Evolutionary conservation across 2,113 vertebrate genomes (phyloP).

Genomic region (Petrocephalus microphthalmus): DNA sequence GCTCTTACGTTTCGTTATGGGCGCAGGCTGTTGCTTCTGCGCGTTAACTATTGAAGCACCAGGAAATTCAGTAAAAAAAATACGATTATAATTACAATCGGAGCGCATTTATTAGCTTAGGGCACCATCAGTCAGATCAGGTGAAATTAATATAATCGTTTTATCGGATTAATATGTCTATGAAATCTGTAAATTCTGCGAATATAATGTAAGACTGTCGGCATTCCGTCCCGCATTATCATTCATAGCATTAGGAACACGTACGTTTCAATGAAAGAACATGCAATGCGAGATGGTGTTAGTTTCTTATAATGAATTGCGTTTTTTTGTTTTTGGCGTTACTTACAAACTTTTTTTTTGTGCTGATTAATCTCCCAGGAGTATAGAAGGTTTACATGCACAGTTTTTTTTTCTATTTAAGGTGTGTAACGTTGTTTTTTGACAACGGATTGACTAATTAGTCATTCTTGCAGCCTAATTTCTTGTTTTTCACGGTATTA

Average conservation of each 20-base stretch:
- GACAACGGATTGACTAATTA: not conserved
- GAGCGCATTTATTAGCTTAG: not conserved
- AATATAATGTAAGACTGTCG: not conserved
- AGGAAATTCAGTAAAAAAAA: not conserved
- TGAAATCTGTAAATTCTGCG: not conserved
- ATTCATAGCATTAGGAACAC: not conserved
- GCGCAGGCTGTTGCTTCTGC: not conserved
- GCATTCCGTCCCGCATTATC: not conserved
- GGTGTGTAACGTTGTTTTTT: not conserved
- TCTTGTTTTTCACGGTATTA: not conserved
- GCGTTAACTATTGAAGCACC: not conserved
- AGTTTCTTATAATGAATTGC: not conserved
- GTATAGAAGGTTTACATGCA: not conserved
- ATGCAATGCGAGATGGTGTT: not conserved
- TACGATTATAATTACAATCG: not conserved
- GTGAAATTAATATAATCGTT: not conserved
- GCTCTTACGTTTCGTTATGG: not conserved
- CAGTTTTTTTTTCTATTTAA: too few species aligned
- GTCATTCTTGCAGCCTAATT: not conserved
- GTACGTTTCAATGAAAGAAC: not conserved
- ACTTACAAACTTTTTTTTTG: not conserved
- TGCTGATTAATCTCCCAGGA: not conserved
- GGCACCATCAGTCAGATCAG: not conserved
- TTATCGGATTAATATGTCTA: not conserved
- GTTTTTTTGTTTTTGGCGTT: not conserved